Base-by-base conservation (phyloP, 2,113 vertebrate genomes). In the Caretta caretta region DNA sequence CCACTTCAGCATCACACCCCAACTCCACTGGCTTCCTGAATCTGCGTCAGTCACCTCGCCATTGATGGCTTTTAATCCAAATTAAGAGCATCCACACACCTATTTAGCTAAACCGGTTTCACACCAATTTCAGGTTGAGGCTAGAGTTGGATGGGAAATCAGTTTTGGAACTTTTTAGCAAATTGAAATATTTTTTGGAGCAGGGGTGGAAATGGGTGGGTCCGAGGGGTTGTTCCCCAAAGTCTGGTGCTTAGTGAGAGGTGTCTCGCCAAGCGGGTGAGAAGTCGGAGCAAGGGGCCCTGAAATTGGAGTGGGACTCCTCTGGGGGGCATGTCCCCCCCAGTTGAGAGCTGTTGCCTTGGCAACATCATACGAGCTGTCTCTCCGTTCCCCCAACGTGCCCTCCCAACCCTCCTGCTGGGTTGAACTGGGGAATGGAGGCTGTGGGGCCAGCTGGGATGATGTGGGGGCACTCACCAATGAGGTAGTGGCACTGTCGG, bases 401-500 rank as follows among this genome's bases (percentile, higher is more conserved):
- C 27, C 57, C 27, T 6, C 11, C 57, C 27, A 31, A 62, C 27
- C 57, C 25, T 13, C 5, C 3, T 10, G 2, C 62, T 65, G 31
- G 62, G 62, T 10, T 35, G 14, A 20, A n/a, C 16, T 69, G 62
- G 65, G 16, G 35, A 10, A 20, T 4, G 31, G 42, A 42, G 38
- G 50, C 2, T 4, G 25, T 8, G 29, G 56, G 38, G 84, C 7
- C 5, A 22, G 31, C 27, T 13, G 13, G 29, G 31, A n/a, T 16
- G 31, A 35, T 29, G 65, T 29, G 17, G 38, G 24, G 54, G 49
- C 20, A 35, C 98, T 98, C 96, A 99, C 99, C 98, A 53, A 99
- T 96, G 7, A 99, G 97, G 38, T 99, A 97, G 54, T 90, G 98
- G 97, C 99, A 99, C 96, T 99, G 99, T 1, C 98, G 98, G 84